Conservation (phyloP, 2,113 vertebrate genomes). For the Cyprinus carpio region DNA sequence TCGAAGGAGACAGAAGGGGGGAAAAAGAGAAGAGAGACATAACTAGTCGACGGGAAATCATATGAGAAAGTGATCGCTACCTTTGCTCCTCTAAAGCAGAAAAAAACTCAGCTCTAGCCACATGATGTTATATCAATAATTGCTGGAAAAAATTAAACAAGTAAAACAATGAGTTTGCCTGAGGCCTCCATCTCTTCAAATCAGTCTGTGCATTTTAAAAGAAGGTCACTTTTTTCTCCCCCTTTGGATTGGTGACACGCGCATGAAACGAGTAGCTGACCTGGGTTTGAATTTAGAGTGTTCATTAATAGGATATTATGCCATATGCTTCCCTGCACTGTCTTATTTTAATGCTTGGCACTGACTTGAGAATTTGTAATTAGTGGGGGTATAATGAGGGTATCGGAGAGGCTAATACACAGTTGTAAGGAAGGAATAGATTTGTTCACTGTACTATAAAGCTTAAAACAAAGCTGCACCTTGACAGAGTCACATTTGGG, state of each 20-base stretch:
- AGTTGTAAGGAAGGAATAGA: conserved; percentile 79
- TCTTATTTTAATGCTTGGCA: conserved; percentile 93
- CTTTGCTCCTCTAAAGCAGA: conserved; percentile 63
- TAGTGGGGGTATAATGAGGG: conserved; percentile 98
- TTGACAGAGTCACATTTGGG: background rate
- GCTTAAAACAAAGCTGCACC: conserved; percentile 30
- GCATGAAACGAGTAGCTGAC: conserved; percentile 94
- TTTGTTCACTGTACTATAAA: conserved; percentile 74
- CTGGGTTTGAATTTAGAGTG: conserved; percentile 99
- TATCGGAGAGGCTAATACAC: conserved; percentile 90
- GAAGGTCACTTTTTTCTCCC: conserved; percentile 78
- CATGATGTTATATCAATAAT: conserved; percentile 84
- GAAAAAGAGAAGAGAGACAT: conserved; percentile 42
- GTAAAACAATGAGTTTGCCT: conserved; percentile 78
- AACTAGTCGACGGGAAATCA: conserved; percentile 52
- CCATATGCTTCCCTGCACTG: conserved; percentile 97
- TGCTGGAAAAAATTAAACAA: conserved; percentile 76
- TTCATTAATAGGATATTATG: conserved; percentile 99
- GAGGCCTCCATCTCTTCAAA: conserved; percentile 68
- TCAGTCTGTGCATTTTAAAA: conserved; percentile 82
- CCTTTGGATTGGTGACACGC: conserved; percentile 86
- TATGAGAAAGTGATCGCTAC: conserved; percentile 47
- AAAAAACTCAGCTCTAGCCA: conserved; percentile 65
- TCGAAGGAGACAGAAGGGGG: conserved; percentile 50
- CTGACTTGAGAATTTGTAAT: conserved; percentile 99